Evolutionary conservation across 1,140 invertebrate genomes (phyloP).

Genomic region (Pentalonia nigronervosa): DNA sequence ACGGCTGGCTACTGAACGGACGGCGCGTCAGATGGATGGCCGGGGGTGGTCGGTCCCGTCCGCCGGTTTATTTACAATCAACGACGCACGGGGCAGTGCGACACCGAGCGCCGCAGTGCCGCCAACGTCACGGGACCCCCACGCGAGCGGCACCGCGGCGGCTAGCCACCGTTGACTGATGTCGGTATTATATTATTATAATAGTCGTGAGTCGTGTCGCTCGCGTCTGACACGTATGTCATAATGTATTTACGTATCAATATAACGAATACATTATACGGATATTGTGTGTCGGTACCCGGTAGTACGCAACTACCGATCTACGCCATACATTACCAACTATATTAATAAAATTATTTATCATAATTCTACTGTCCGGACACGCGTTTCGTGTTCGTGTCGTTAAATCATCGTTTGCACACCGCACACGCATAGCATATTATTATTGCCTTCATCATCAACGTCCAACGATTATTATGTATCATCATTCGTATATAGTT

Average conservation of each 20-base stretch:
- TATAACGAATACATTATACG: too few relatives aligned
- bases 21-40: not conserved
- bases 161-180: not conserved
- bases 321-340: not conserved
- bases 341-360: not conserved
- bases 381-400: not conserved
- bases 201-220: too few relatives aligned
- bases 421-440: not conserved
- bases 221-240: too few relatives aligned
- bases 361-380: not conserved
- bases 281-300: too few relatives aligned
- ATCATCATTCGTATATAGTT: not conserved
- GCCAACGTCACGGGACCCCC: not conserved
- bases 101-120: not conserved
- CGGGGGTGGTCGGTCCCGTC: conserved; percentile 5
- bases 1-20: conserved; percentile 30
- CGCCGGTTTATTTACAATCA: conserved; percentile 53
- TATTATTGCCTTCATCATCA: not conserved
- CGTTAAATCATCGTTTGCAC: not conserved
- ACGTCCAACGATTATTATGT: not conserved
- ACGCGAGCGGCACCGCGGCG: not conserved
- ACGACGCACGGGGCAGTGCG: conserved; percentile 10
- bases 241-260: too few relatives aligned
- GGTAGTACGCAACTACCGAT: not conserved
- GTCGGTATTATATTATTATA: too few relatives aligned